A percentile compares a stretch with the other conserved stretches of the same genome.
phyloP scores from a whole-genome alignment of 2,888 invertebrate species.

The Nymphalis c-album region DNA sequence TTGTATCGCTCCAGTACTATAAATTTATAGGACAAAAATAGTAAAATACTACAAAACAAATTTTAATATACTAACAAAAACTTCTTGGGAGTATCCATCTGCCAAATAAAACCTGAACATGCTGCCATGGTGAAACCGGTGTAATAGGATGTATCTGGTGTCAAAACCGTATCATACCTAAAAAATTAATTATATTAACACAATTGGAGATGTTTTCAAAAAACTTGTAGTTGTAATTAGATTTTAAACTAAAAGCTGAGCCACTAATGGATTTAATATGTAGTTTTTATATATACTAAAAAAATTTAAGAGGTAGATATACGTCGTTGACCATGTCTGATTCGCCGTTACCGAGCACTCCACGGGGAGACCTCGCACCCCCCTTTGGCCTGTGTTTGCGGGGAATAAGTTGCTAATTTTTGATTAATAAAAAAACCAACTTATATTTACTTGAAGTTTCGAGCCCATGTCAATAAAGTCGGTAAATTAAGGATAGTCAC shows the following conservation, averaged over 20 bases:
- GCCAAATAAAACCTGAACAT: slow-evolving; percentile 85
- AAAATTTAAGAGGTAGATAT: too few species aligned
- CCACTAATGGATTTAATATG: too few species aligned
- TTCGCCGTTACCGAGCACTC: too few species aligned
- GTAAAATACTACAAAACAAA: not conserved
- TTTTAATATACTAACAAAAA: slow-evolving; percentile 80
- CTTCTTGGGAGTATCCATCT: slow-evolving; percentile 83
- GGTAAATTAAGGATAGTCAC: slow-evolving; percentile 86
- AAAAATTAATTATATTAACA: slow-evolving; percentile 41
- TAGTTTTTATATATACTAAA: too few species aligned
- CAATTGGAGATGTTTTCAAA: too few species aligned
- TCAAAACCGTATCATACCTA: slow-evolving; percentile 79
- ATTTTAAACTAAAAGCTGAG: too few species aligned
- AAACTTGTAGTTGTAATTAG: too few species aligned
- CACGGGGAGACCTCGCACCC: too few species aligned
- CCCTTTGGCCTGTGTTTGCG: too few species aligned
- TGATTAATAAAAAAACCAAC: slow-evolving; percentile 18
- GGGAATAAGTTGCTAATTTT: not conserved
- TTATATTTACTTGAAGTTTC: slow-evolving; percentile 86
- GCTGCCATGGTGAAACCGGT: slow-evolving; percentile 81
- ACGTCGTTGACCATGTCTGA: too few species aligned
- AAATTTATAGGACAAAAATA: not conserved
- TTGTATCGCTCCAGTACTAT: too few species aligned
- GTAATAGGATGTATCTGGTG: slow-evolving; percentile 83
- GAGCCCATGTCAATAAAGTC: slow-evolving; percentile 89